A percentile compares a stretch with the other conserved stretches of the same genome.
phyloP scores from a whole-genome alignment of 2,888 invertebrate species.

The Lasioglossum leucozonium region DNA sequence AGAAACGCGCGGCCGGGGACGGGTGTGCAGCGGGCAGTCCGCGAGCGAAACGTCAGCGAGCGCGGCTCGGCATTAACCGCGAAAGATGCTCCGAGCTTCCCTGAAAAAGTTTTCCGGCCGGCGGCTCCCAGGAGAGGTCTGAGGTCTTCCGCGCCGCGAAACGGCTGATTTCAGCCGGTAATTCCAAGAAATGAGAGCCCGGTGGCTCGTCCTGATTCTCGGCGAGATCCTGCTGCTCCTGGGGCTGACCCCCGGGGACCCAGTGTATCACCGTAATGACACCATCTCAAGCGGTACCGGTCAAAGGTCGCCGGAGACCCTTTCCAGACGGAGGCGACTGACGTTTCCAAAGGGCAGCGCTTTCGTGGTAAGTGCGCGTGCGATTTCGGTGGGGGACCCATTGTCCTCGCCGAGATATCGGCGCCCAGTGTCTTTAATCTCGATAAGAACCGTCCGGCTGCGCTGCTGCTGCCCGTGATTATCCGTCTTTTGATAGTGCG shows the following conservation, averaged over 20 bases:
- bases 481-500: not conserved
- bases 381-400: not conserved
- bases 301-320: slow-evolving; percentile 66
- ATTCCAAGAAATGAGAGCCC: slow-evolving; percentile 69
- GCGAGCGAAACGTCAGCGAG: slow-evolving; percentile 38
- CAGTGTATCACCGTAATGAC: slow-evolving; percentile 68
- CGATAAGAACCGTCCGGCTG: not conserved
- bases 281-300: slow-evolving; percentile 51
- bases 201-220: slow-evolving; percentile 67
- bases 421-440: not conserved
- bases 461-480: not conserved
- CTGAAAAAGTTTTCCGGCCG: slow-evolving; percentile 44
- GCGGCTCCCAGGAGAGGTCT: slow-evolving; percentile 49
- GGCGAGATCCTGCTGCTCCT: slow-evolving; percentile 55
- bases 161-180: slow-evolving; percentile 59
- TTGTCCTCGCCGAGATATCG: not conserved
- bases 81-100: slow-evolving; percentile 60
- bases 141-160: slow-evolving; percentile 29
- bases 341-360: slow-evolving; percentile 85
- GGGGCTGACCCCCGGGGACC: slow-evolving; percentile 59
- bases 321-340: slow-evolving; percentile 81
- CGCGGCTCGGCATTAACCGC: slow-evolving; percentile 43
- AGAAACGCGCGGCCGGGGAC: no score
- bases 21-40: slow-evolving; percentile 12
- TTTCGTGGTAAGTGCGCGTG: slow-evolving; percentile 79